These are phyloP conservation scores for Trematomus bernacchii DNA, from an alignment of 2,797 vertebrate species.

Conservation along the genomic window DNA sequence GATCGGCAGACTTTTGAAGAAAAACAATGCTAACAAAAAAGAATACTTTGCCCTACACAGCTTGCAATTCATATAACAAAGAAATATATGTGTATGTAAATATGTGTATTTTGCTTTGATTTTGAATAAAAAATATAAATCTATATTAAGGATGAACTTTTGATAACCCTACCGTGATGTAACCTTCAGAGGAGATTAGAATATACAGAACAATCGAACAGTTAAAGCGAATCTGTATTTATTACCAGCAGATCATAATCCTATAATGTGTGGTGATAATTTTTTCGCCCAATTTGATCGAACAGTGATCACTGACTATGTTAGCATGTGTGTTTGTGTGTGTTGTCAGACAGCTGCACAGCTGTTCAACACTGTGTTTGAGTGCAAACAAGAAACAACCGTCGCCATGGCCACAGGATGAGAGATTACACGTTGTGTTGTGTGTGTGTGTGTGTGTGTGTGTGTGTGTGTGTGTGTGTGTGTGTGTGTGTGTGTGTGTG, in stretches of 20 bases:
- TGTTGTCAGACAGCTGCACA: constrained; percentile 47
- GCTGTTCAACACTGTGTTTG: constrained; percentile 56
- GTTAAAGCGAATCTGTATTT: neutral
- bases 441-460: too few relatives aligned
- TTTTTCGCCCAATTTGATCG: neutral
- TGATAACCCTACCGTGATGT: neutral
- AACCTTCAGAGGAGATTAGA: neutral
- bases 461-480: too few relatives aligned
- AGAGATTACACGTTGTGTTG: constrained; percentile 36
- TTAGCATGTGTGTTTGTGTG: constrained; percentile 31
- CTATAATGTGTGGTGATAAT: too few relatives aligned
- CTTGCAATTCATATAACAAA: neutral
- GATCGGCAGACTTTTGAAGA: too few relatives aligned
- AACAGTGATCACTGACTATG: neutral
- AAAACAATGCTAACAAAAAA: neutral
- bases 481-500: constrained; percentile 6
- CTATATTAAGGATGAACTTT: neutral
- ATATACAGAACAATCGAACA: neutral
- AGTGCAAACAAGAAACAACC: constrained; percentile 59
- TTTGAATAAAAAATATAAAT: neutral
- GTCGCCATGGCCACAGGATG: constrained; percentile 56
- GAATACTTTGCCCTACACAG: neutral
- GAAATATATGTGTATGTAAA: too few relatives aligned
- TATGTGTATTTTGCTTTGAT: neutral
- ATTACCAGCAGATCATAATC: neutral